A percentile compares a stretch with the other conserved stretches of the same genome.
Evolutionary conservation across 1,140 invertebrate species (phyloP).

Genomic region (Oreohelix idahoensis): DNA sequence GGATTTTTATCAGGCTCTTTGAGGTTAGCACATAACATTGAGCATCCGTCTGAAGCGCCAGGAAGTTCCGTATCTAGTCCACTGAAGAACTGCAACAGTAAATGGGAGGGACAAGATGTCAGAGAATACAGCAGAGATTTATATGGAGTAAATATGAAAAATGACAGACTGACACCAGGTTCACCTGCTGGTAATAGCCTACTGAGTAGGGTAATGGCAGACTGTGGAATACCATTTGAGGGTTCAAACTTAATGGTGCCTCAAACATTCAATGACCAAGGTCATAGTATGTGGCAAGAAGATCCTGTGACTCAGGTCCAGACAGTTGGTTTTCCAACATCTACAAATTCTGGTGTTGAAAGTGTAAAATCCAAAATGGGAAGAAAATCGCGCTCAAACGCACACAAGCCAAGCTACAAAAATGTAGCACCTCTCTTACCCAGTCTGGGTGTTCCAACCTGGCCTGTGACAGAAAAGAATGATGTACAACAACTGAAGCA

Average conservation of each 20-base stretch:
- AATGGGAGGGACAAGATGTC: not conserved
- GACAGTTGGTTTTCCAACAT: not conserved
- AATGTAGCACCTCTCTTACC: not conserved
- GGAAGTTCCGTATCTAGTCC: not conserved
- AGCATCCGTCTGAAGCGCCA: not conserved
- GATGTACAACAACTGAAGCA: not conserved
- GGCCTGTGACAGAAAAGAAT: not conserved
- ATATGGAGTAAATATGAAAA: not conserved
- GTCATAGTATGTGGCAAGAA: not conserved
- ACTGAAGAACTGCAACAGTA: not conserved
- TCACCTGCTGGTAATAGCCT: not conserved
- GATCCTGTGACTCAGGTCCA: not conserved
- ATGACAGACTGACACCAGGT: not conserved
- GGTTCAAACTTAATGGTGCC: not conserved
- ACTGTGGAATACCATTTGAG: not conserved
- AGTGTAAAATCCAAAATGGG: not conserved
- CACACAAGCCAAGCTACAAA: not conserved
- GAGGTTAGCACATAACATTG: not conserved
- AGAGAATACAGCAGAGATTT: not conserved
- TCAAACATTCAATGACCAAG: not conserved
- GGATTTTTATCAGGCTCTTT: not conserved
- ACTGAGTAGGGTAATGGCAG: not conserved
- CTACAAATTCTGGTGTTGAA: not conserved
- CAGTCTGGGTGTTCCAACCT: not conserved
- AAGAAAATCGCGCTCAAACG: not conserved